Percentiles rank a stretch among this genome's conserved stretches.
Evolutionary conservation across 2,113 vertebrate genomes (phyloP).

Genomic region (Dicrurus megarhynchus): DNA sequence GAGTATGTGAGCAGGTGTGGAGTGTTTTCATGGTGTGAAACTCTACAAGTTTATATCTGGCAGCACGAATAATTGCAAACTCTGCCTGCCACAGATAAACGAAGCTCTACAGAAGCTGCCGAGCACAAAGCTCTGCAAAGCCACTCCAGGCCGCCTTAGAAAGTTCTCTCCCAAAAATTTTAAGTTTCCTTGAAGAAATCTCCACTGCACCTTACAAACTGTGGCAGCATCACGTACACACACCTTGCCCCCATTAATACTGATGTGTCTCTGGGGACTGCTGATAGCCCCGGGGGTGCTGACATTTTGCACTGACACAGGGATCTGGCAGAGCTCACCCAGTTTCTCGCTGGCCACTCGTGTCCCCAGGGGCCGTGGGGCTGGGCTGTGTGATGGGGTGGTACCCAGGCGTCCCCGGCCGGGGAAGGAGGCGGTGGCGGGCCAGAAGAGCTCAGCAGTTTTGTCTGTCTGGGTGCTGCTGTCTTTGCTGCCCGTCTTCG

Average conservation of each 20-base stretch:
- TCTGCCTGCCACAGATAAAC: rapidly evolving
- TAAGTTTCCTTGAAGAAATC: not conserved
- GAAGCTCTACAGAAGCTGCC: not conserved
- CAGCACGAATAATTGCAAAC: not conserved
- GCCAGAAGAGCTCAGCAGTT: slow-evolving; percentile 75
- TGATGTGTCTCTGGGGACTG: too few relatives aligned
- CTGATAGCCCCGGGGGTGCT: not conserved
- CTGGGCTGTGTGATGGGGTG: slow-evolving; percentile 65
- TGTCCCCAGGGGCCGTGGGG: slow-evolving; percentile 47
- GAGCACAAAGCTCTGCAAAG: not conserved
- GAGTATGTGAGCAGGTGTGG: not conserved
- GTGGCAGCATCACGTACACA: not conserved
- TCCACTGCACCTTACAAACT: not conserved
- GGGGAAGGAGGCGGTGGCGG: slow-evolving; percentile 61
- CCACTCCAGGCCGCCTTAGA: not conserved
- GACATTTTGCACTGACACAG: rapidly evolving
- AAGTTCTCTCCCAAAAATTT: not conserved
- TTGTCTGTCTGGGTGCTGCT: slow-evolving; percentile 83
- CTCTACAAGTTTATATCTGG: not conserved
- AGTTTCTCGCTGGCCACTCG: slow-evolving; percentile 54
- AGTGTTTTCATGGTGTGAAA: not conserved
- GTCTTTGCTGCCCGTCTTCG: slow-evolving; percentile 82
- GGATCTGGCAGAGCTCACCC: slow-evolving; percentile 47
- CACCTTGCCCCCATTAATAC: not conserved
- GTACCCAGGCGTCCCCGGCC: slow-evolving; percentile 67